Evolutionary conservation across 2,797 vertebrate genomes (phyloP), one percentile per base, ranked within the genome.

Genomic region (Mus spretus): DNA sequence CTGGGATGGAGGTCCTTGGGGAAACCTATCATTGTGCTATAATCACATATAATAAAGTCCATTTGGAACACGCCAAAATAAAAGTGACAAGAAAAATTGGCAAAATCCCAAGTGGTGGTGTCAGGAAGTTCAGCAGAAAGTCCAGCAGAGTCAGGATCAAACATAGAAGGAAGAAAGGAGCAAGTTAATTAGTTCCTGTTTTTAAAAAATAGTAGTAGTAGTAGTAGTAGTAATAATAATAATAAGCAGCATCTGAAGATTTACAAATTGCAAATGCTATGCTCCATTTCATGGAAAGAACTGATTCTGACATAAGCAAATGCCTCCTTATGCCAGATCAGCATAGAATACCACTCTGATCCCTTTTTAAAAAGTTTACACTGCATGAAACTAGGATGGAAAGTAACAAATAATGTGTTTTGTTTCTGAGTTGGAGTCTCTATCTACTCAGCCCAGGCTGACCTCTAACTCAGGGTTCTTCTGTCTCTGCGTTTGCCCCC

Each of bases 21-120:
- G 98, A 98, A 99, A 99, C 98, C 99, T 98, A 98, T 99, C 99
- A 97, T 98, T 99, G 98, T 99, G 99, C 99, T 99, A 98, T n/a
- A 92, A 98, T 72, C 94, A 95, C 78, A 91, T 84, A 93, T 63
- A 95, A 96, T 92, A 91, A 97, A 98, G 99, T 99, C 99, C 99
- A 97, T 99, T 98, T 98, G 97, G 98, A 98, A 98, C 97, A 95
- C 92, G 88, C 93, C 98, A 98, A 98, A 77, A 97, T 98, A 75
- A 93, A 97, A 98, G 97, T 98, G 98, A 98, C 97, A 98, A 98
- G 95, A 98, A 97, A 98, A 92, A 96, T 98, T 98, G 98, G 96
- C 97, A 98, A 98, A 97, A 97, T 98, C 98, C 98, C 98, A 99
- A 98, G 98, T 98, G 98, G 98, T 98, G 98, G 96, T 98, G 98